phyloP scores from a whole-genome alignment of 2,113 vertebrate species.

The Antennarius striatus region DNA sequence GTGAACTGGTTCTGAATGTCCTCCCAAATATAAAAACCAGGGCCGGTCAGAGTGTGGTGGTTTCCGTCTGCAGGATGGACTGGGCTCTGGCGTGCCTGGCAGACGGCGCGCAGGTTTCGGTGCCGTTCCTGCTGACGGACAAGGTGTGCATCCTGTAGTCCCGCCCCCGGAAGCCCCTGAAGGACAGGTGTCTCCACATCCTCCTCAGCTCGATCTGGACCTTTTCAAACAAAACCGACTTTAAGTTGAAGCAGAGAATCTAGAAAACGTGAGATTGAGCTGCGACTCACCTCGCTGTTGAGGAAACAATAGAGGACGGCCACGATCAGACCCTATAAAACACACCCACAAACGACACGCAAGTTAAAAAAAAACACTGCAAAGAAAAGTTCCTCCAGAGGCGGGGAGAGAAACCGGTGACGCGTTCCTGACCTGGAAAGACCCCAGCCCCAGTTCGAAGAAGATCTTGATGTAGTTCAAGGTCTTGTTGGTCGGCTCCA shows the following conservation, averaged over 20 bases:
- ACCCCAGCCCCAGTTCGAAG: constrained; percentile 90
- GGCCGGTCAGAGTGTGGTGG: constrained; percentile 80
- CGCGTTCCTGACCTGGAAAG: constrained; percentile 84
- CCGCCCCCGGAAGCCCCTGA: constrained; percentile 72
- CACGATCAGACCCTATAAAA: constrained; percentile 88
- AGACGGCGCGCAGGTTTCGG: constrained; percentile 73
- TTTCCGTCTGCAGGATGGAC: constrained; percentile 92
- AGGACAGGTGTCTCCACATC: constrained; percentile 83
- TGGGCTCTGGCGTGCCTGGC: constrained; percentile 81
- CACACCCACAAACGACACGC: constrained; percentile 16
- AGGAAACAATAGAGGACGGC: constrained; percentile 91
- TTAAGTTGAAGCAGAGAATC: not conserved
- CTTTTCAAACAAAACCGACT: constrained; percentile 39
- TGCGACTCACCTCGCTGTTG: constrained; percentile 87
- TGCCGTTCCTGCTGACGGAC: constrained; percentile 81
- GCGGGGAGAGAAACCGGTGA: not conserved
- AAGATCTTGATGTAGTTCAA: constrained; percentile 84
- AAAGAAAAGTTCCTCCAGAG: not conserved
- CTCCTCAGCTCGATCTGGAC: constrained; percentile 90
- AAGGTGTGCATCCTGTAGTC: constrained; percentile 79
- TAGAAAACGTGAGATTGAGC: accelerated
- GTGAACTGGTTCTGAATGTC: not conserved
- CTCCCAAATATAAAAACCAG: not conserved
- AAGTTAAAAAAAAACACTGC: too few species aligned
- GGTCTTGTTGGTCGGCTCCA: constrained; percentile 58